These are phyloP conservation scores for Anadara kagoshimensis DNA, from an alignment of 1,140 invertebrate genomes.

Conservation along the genomic window DNA sequence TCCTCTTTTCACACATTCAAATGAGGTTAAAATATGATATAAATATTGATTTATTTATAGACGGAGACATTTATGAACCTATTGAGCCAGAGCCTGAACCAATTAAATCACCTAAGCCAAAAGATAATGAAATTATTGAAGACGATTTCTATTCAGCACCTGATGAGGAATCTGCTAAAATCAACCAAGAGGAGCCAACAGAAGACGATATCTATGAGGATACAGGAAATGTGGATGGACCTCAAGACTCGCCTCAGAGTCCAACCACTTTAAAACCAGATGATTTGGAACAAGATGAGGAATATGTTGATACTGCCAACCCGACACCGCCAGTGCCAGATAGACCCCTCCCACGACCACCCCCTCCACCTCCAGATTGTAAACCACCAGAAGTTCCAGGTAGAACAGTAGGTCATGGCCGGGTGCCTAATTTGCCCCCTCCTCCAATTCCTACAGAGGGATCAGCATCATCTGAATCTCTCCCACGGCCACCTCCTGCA, in stretches of 20 bases:
- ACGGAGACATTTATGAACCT: slow-evolving; percentile 21
- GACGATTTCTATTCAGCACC: slow-evolving; percentile 7
- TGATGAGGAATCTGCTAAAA: background rate
- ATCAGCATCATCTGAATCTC: background rate
- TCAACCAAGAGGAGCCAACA: slow-evolving; percentile 4
- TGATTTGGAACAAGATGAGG: slow-evolving; percentile 36
- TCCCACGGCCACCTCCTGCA: slow-evolving; percentile 24
- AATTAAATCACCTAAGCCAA: background rate
- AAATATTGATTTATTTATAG: background rate
- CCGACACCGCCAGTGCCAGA: slow-evolving; percentile 13
- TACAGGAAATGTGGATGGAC: slow-evolving; percentile 11
- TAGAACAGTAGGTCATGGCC: slow-evolving; percentile 3
- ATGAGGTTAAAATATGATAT: background rate
- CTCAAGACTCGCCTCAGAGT: no score
- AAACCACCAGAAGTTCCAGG: slow-evolving; percentile 3
- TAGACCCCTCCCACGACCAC: slow-evolving; percentile 2
- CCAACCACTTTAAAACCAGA: background rate
- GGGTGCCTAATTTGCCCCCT: slow-evolving; percentile 2
- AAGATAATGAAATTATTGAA: slow-evolving; percentile 4
- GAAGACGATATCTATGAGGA: slow-evolving; percentile 47
- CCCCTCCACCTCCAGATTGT: slow-evolving; percentile 8
- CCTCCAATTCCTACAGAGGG: background rate
- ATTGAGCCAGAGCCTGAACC: background rate
- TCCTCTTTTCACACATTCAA: no score
- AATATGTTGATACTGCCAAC: slow-evolving; percentile 30